These are phyloP conservation scores for Serrognathus titanus DNA, from an alignment of 2,888 invertebrate genomes.

Conservation along the genomic window DNA sequence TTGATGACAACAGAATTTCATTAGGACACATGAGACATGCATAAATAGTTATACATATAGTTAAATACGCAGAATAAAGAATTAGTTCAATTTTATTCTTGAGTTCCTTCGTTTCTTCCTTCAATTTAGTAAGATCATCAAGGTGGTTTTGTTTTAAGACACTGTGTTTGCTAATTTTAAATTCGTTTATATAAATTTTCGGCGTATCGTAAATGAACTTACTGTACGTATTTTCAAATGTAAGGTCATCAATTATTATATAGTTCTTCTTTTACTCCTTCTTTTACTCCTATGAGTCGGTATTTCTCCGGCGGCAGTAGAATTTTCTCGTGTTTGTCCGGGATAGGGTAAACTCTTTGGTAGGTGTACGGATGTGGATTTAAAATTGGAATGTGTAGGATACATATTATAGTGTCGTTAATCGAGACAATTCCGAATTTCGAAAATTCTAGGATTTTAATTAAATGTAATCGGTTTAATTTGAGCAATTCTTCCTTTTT, in stretches of 20 bases:
- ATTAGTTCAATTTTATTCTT: too few relatives aligned
- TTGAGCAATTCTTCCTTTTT: slow-evolving; percentile 16
- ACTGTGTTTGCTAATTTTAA: too few relatives aligned
- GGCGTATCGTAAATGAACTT: too few relatives aligned
- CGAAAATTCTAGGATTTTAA: slow-evolving; percentile 7
- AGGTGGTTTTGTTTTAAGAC: too few relatives aligned
- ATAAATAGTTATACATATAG: too few relatives aligned
- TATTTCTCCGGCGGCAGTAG: not conserved
- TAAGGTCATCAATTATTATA: not conserved
- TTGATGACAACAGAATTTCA: too few relatives aligned
- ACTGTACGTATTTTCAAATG: too few relatives aligned
- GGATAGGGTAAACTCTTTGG: slow-evolving; percentile 1
- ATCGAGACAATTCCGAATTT: slow-evolving; percentile 5
- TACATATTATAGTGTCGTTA: slow-evolving; percentile 9
- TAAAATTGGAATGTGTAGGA: slow-evolving; percentile 5
- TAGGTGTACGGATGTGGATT: not conserved
- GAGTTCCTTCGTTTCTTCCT: too few relatives aligned
- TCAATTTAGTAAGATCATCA: too few relatives aligned
- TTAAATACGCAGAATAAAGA: too few relatives aligned
- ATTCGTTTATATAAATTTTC: too few relatives aligned
- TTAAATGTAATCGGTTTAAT: slow-evolving; percentile 13
- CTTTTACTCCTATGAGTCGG: not conserved
- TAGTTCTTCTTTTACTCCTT: not conserved
- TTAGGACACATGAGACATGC: too few relatives aligned
- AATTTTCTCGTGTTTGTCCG: not conserved